Conservation (phyloP, 1,140 invertebrate genomes). For the Zaprionus camerounensis region DNA sequence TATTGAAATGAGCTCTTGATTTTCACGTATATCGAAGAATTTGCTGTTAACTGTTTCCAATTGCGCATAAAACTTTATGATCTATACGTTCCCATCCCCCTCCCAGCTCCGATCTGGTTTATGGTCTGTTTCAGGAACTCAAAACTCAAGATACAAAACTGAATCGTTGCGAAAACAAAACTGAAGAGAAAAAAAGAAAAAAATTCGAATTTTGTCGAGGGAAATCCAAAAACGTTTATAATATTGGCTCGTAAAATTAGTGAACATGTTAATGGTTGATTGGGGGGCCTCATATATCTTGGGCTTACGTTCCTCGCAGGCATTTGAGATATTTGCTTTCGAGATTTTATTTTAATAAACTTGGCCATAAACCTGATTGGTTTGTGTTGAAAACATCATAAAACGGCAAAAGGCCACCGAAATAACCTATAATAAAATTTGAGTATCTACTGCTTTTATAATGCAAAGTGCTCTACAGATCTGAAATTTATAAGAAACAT, state of each 20-base stretch:
- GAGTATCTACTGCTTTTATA: slow-evolving; percentile 12
- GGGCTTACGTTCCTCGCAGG: slow-evolving; percentile 29
- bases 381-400: slow-evolving; percentile 74
- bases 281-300: slow-evolving; percentile 65
- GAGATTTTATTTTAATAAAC: slow-evolving; percentile 46
- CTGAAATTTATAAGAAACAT: neutral
- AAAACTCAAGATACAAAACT: slow-evolving; percentile 52
- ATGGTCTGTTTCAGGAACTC: slow-evolving; percentile 39
- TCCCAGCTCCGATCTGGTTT: slow-evolving; percentile 23
- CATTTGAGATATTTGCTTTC: slow-evolving; percentile 56
- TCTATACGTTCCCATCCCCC: slow-evolving; percentile 51
- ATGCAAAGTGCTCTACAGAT: slow-evolving; percentile 10
- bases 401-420: slow-evolving; percentile 38
- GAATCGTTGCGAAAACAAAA: slow-evolving; percentile 51
- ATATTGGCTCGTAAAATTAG: slow-evolving; percentile 74
- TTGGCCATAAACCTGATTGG: slow-evolving; percentile 67
- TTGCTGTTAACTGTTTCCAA: slow-evolving; percentile 80
- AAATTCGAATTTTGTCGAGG: slow-evolving; percentile 1
- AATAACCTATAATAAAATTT: slow-evolving; percentile 10
- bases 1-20: slow-evolving; percentile 79
- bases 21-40: slow-evolving; percentile 57
- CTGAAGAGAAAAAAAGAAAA: slow-evolving; percentile 18
- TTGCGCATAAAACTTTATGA: slow-evolving; percentile 81
- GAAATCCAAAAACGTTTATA: slow-evolving; percentile 72
- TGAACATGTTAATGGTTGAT: slow-evolving; percentile 83